These are phyloP conservation scores for Tinea semifulvella DNA, from an alignment of 2,888 invertebrate species.

Conservation along the genomic window DNA sequence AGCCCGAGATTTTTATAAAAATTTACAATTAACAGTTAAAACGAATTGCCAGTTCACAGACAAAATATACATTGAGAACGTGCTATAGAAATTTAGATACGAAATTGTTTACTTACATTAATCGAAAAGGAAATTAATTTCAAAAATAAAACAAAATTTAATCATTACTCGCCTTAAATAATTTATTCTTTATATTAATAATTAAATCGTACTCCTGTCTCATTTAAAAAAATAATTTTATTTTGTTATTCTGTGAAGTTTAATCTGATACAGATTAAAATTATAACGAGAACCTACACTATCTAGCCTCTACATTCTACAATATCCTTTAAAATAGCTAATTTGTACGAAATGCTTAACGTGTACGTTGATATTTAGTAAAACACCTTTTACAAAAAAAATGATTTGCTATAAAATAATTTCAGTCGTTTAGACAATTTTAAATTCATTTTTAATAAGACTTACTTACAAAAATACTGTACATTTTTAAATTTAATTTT, in stretches of 20 bases:
- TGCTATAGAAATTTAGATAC: no score
- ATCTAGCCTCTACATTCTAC: not conserved
- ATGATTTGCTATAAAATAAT: not conserved
- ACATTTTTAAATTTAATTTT: conserved; percentile 5
- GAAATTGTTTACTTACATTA: no score
- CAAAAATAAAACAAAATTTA: not conserved
- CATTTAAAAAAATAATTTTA: not conserved
- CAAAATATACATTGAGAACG: no score
- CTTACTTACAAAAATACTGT: conserved; percentile 4
- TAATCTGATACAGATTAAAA: conserved; percentile 1
- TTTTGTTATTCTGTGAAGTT: no score
- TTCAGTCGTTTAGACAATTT: not conserved
- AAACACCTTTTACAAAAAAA: not conserved
- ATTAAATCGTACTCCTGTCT: not conserved
- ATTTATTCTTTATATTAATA: conserved; percentile 1
- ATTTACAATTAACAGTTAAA: no score
- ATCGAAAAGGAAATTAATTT: no score
- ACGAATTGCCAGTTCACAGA: no score
- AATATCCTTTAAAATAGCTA: not conserved
- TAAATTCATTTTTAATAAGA: not conserved
- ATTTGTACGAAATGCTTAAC: not conserved
- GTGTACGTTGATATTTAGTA: conserved; percentile 1
- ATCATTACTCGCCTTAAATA: not conserved
- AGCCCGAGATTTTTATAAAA: no score
- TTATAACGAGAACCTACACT: not conserved